Base-by-base conservation (phyloP, 2,113 vertebrate genomes). In the Nyctereutes procyonoides region DNA sequence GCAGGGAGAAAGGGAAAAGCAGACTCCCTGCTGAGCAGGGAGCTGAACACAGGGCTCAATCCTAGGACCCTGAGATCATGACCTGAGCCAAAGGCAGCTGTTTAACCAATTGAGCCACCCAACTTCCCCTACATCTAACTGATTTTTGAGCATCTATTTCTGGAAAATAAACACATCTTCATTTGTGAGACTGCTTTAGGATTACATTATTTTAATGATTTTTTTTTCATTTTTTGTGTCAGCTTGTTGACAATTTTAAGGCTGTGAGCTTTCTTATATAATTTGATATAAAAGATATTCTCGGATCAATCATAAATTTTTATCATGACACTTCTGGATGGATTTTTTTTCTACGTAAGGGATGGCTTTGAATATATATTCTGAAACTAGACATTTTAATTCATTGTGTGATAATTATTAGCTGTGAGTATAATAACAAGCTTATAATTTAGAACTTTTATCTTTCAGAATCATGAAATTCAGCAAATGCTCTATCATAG, bases 131-230 rank as follows among this genome's bases (percentile, higher is more conserved):
- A 56, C 19, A 90, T 24, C 51, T 74, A 60, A 77, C 48, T 84
- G 62, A 24, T 69, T 84, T 3, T 80, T 73, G 15, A 16, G 8
- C 11, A 28, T 85, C 28, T 15, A 48, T 13, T 53, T 80, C 22
- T 93, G 56, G 24, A 55, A 89, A 93, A 81, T 95, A n/a, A 81
- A 56, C 19, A 51, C 20, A 35, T 55, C 53, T 83, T 84, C 8
- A 74, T 93, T 67, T 81, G 28, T 95, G 58, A 83, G 56, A 60
- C 63, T 56, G 51, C 26, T 81, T 15, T 73, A 85, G 73, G 17
- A 83, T 90, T 92, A n/a, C 58, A 60, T 95, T 58, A 88, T 51
- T 91, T 80, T 91, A 83, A 76, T 77, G 43, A 77, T 7, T 55
- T 63, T 74, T 80, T 80, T 90, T 91, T 30, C 22, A 30, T 51